Percentiles rank a stretch among this genome's conserved stretches.
Conservation (phyloP, 2,797 vertebrate genomes). For the Pitangus sulphuratus region DNA sequence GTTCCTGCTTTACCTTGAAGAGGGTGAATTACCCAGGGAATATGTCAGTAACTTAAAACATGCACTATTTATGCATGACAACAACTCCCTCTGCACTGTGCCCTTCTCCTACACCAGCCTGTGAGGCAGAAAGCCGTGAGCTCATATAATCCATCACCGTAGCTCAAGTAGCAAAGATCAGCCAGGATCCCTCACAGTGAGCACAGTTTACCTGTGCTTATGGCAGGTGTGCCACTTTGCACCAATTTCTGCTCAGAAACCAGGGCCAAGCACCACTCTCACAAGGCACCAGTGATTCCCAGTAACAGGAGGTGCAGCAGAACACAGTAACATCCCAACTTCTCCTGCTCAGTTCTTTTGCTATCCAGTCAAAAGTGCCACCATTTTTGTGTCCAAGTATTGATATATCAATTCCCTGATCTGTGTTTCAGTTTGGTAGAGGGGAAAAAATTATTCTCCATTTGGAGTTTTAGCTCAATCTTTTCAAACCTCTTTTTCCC, state of each 20-base stretch:
- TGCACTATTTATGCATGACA: neutral
- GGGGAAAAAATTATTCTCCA: neutral
- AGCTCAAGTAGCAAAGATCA: neutral
- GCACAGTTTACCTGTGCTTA: neutral
- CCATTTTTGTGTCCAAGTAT: neutral
- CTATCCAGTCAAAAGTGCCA: neutral
- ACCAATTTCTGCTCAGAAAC: neutral
- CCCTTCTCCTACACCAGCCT: neutral
- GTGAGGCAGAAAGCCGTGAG: neutral
- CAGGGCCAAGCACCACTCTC: neutral
- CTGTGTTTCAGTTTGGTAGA: neutral
- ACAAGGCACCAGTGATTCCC: neutral
- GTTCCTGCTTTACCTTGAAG: neutral
- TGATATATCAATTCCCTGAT: neutral
- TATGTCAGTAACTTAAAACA: neutral
- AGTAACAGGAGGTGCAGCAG: neutral
- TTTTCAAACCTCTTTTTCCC: neutral
- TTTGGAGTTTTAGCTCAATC: neutral
- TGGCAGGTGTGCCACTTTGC: neutral
- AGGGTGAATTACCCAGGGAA: neutral
- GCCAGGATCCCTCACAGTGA: neutral
- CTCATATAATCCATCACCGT: accelerated
- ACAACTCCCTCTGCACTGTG: neutral
- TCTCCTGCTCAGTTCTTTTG: neutral
- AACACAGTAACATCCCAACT: accelerated